phyloP scores from a whole-genome alignment of 2,797 vertebrate species.

The Mus spretus region DNA sequence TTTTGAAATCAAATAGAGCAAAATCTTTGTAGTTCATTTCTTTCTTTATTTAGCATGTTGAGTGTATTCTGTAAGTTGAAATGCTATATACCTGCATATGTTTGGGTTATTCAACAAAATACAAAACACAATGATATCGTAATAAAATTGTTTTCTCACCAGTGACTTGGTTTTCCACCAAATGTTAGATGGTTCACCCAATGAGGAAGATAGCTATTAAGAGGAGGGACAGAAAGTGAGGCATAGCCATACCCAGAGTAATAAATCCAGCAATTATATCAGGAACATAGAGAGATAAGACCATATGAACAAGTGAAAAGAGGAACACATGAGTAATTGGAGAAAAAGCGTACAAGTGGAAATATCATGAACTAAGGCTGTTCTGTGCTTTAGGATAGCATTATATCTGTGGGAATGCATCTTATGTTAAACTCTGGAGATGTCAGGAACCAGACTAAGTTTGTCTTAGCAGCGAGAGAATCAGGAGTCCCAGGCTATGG shows the following conservation, averaged over 20 bases:
- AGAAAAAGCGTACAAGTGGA: background rate
- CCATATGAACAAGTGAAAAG: too few species aligned
- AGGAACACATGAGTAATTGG: background rate
- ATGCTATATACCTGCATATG: background rate
- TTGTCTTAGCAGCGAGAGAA: background rate
- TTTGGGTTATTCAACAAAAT: conserved; percentile 12
- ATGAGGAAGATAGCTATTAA: background rate
- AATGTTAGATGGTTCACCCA: background rate
- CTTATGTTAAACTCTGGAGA: background rate
- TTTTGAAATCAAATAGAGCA: background rate
- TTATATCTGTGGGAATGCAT: background rate
- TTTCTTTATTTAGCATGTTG: background rate
- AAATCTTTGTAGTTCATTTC: background rate
- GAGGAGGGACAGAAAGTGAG: background rate
- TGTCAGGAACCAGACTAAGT: background rate
- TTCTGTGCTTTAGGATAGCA: background rate
- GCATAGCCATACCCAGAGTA: background rate
- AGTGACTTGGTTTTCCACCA: background rate
- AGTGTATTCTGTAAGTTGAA: background rate
- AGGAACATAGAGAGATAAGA: background rate
- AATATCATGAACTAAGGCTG: background rate
- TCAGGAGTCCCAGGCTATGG: background rate
- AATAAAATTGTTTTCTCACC: background rate
- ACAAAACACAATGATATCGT: background rate
- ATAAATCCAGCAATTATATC: too few species aligned